Conservation (phyloP, 2,888 invertebrate genomes). For the Cephus pygmeus region DNA sequence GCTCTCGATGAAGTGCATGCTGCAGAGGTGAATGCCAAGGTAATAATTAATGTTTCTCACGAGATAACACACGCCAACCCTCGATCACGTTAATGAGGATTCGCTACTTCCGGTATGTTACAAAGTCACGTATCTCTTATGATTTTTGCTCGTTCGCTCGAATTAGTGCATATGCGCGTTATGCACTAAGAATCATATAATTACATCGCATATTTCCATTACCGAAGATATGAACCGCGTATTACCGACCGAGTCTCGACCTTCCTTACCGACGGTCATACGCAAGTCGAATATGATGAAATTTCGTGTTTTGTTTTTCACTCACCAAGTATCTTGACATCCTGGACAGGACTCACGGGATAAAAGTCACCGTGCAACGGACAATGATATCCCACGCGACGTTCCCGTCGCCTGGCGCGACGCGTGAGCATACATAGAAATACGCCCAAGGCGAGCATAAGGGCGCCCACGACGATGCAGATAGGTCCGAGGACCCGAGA, state of each 20-base stretch:
- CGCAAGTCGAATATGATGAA: neutral
- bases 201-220: neutral
- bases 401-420: conserved; percentile 74
- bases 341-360: conserved; percentile 75
- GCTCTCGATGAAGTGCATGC: neutral
- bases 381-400: conserved; percentile 80
- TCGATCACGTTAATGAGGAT: neutral
- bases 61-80: neutral
- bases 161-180: neutral
- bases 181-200: neutral
- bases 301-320: neutral
- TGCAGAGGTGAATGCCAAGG: neutral
- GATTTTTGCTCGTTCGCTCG: neutral
- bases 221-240: neutral
- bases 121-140: neutral
- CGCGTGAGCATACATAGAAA: conserved; percentile 76
- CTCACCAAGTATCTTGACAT: conserved; percentile 59
- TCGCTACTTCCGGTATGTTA: neutral
- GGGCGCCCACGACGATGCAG: conserved; percentile 79
- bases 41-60: neutral
- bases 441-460: conserved; percentile 77
- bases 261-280: neutral
- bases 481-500: conserved; percentile 79
- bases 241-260: too few relatives aligned
- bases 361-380: conserved; percentile 84